A percentile compares a stretch with the other conserved stretches of the same genome.
Conservation (phyloP, 2,113 vertebrate species). For the Taxidea taxus region DNA sequence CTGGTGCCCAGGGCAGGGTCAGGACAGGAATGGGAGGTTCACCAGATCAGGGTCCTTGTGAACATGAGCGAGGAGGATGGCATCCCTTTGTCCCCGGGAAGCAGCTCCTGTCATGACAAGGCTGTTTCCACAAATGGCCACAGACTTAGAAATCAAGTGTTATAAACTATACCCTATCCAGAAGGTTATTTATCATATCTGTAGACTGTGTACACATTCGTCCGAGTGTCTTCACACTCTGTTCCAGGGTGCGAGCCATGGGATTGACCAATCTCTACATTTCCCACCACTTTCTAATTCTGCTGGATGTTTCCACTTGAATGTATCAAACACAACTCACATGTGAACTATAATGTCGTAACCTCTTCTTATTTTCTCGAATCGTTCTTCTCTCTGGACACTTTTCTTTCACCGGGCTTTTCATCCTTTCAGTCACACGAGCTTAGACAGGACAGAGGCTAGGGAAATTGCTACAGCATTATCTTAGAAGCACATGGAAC, state of each 20-base stretch:
- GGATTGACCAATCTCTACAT: rapidly evolving
- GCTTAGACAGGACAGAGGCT: not conserved
- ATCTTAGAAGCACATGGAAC: not conserved
- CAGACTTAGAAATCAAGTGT: not conserved
- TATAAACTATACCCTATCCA: not conserved
- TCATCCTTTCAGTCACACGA: not conserved
- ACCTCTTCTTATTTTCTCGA: not conserved
- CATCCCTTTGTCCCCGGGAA: rapidly evolving
- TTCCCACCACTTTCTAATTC: not conserved
- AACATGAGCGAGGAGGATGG: too few species aligned
- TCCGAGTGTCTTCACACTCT: rapidly evolving
- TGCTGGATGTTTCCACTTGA: not conserved
- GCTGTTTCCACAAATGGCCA: not conserved
- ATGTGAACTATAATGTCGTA: not conserved
- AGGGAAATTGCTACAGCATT: not conserved
- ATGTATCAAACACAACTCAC: not conserved
- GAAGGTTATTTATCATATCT: not conserved
- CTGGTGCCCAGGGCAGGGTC: not conserved
- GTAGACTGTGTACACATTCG: not conserved
- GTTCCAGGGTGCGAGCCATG: rapidly evolving
- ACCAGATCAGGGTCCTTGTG: not conserved
- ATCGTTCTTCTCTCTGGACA: not conserved
- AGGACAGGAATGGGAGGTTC: not conserved
- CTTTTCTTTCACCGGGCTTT: not conserved
- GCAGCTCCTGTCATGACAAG: not conserved